Percentiles rank a stretch among this genome's conserved stretches.
Conservation (phyloP, 2,888 invertebrate species). For the Kryphioiulus occultus region DNA sequence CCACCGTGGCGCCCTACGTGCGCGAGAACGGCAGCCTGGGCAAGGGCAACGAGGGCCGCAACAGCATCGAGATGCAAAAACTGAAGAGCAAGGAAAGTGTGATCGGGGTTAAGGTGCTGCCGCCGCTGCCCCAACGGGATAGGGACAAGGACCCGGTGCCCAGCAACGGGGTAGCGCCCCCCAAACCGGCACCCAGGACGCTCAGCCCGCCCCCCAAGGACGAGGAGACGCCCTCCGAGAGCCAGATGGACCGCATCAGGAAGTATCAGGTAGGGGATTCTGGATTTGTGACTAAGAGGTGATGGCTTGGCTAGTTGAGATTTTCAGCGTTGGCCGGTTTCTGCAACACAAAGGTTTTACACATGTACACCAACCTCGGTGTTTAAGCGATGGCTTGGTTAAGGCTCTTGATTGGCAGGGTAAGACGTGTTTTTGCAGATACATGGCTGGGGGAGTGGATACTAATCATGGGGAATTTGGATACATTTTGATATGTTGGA, state of each 20-base stretch:
- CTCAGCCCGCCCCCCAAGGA: conserved; percentile 56
- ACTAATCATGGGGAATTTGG: too few relatives aligned
- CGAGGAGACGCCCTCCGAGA: conserved; percentile 60
- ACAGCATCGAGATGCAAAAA: background rate
- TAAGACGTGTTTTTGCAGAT: too few relatives aligned
- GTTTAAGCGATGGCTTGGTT: too few relatives aligned
- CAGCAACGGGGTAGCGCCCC: conserved; percentile 59
- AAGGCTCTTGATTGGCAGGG: too few relatives aligned
- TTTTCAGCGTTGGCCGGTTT: too few relatives aligned
- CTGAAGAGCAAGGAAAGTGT: conserved; percentile 14
- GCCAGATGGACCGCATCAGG: conserved; percentile 89
- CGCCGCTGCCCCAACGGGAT: background rate
- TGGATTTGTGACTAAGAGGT: too few relatives aligned
- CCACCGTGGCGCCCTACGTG: conserved; percentile 10
- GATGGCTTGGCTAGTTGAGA: too few relatives aligned
- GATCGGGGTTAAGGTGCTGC: conserved; percentile 9
- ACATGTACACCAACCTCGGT: too few relatives aligned
- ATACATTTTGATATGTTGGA: too few relatives aligned
- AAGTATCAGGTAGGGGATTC: conserved; percentile 81
- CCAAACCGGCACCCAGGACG: conserved; percentile 55
- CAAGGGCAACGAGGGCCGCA: too few relatives aligned
- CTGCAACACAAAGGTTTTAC: too few relatives aligned
- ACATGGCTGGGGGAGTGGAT: too few relatives aligned
- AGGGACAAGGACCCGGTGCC: background rate
- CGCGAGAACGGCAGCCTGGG: conserved; percentile 45